phyloP scores from a whole-genome alignment of 1,140 invertebrate genomes.

The Drosophila yakuba region DNA sequence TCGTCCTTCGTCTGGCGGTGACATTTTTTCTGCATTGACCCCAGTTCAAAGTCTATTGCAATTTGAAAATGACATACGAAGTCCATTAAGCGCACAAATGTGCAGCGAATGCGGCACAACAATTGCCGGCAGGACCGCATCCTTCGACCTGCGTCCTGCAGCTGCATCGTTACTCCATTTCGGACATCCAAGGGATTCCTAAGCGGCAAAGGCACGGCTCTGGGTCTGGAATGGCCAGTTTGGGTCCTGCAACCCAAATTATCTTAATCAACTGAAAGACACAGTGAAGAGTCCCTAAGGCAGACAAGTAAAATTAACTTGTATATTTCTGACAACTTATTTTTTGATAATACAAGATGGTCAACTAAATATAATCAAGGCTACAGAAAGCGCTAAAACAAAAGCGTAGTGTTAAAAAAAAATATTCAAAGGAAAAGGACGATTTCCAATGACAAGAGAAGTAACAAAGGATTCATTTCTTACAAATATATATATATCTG shows the following conservation, averaged over 20 bases:
- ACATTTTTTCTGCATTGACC: slow-evolving; percentile 67
- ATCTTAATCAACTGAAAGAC: slow-evolving; percentile 57
- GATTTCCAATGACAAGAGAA: no score
- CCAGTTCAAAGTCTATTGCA: slow-evolving; percentile 75
- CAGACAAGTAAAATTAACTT: no score
- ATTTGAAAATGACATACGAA: slow-evolving; percentile 83
- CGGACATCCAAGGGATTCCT: slow-evolving; percentile 4
- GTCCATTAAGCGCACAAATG: slow-evolving; percentile 78
- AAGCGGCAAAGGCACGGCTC: neutral
- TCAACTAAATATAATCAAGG: no score
- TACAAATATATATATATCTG: neutral
- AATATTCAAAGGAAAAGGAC: no score
- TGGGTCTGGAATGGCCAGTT: slow-evolving; percentile 46
- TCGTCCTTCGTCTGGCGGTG: slow-evolving; percentile 55
- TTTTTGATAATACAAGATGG: no score
- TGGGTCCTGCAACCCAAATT: slow-evolving; percentile 23
- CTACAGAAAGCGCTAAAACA: no score
- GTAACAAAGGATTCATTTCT: no score
- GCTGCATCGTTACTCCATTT: slow-evolving; percentile 53
- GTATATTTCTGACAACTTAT: no score
- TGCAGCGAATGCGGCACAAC: slow-evolving; percentile 60
- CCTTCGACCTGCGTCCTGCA: slow-evolving; percentile 1
- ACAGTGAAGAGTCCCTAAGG: slow-evolving; percentile 14
- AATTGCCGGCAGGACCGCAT: slow-evolving; percentile 29
- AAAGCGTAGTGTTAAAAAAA: neutral